Evolutionary conservation across 2,797 vertebrate species (phyloP).

Genomic region (Etheostoma nigrum): DNA sequence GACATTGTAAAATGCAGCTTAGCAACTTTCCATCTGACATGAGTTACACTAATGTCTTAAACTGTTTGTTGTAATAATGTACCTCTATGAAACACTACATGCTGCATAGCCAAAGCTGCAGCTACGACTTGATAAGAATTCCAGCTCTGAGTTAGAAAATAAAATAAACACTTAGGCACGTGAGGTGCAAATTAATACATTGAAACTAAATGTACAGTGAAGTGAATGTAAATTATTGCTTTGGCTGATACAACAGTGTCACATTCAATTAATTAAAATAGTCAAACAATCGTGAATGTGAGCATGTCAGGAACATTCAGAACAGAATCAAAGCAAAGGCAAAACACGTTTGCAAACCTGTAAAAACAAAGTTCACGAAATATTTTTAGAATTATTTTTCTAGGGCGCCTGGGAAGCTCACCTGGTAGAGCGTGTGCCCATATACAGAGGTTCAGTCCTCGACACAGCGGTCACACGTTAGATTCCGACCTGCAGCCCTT

Average conservation of each 20-base stretch:
- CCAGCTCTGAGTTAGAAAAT: slow-evolving; percentile 53
- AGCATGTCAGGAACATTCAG: slow-evolving; percentile 69
- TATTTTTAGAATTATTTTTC: too few relatives aligned
- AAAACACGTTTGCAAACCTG: slow-evolving; percentile 45
- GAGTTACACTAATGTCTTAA: neutral
- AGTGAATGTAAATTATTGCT: slow-evolving; percentile 77
- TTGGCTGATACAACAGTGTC: slow-evolving; percentile 75
- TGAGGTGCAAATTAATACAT: slow-evolving; percentile 60
- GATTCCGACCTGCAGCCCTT: too few relatives aligned
- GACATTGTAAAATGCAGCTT: neutral
- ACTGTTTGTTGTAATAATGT: neutral
- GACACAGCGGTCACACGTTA: too few relatives aligned
- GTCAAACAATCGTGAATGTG: slow-evolving; percentile 70
- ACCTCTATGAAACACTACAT: slow-evolving; percentile 1
- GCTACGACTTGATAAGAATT: slow-evolving; percentile 24
- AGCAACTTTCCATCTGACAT: neutral
- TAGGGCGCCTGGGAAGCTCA: too few relatives aligned
- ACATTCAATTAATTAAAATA: slow-evolving; percentile 74
- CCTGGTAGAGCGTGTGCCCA: too few relatives aligned
- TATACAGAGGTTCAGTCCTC: too few relatives aligned
- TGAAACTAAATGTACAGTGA: slow-evolving; percentile 37
- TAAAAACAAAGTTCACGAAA: slow-evolving; percentile 8
- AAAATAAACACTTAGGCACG: slow-evolving; percentile 59
- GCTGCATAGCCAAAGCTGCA: neutral
- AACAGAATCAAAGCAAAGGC: slow-evolving; percentile 64